These are phyloP conservation scores for Ichneumoninae sp. DNA, from an alignment of 2,888 invertebrate genomes.

Conservation along the genomic window DNA sequence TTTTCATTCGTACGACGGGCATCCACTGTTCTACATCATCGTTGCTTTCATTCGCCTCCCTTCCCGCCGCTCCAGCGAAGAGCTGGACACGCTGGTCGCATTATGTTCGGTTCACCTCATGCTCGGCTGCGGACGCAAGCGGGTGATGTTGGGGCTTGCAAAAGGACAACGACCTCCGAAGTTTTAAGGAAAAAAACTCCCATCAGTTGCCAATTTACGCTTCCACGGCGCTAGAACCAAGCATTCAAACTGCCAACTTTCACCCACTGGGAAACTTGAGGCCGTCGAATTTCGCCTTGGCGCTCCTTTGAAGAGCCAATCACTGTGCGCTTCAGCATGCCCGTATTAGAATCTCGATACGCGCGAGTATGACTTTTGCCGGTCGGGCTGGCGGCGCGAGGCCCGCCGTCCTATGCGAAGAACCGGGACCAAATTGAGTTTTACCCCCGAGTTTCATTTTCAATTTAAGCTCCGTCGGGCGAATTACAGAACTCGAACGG, in stretches of 20 bases:
- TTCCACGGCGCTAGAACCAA: neutral
- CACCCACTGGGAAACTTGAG: neutral
- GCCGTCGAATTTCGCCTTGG: neutral
- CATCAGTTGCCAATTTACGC: neutral
- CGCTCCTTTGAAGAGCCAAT: neutral
- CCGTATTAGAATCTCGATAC: neutral
- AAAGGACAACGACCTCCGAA: neutral
- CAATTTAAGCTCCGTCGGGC: constrained; percentile 49
- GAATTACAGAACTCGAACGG: constrained; percentile 37
- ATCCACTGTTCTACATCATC: neutral
- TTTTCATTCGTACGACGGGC: constrained; percentile 21
- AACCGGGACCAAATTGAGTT: constrained; percentile 49
- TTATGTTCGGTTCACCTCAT: neutral
- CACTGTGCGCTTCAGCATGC: neutral
- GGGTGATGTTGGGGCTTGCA: neutral
- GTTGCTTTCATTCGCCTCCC: neutral
- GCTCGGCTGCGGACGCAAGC: neutral
- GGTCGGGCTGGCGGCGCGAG: neutral
- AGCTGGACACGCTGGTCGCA: neutral
- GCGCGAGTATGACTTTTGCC: constrained; percentile 22
- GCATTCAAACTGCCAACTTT: neutral
- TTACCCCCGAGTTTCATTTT: constrained; percentile 47
- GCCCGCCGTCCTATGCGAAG: neutral
- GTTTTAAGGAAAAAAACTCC: neutral
- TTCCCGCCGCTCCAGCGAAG: neutral